Percentiles rank a stretch among this genome's conserved stretches.
These are phyloP conservation scores for Drosophila robusta DNA, from an alignment of 2,888 invertebrate species.

Conservation along the genomic window DNA sequence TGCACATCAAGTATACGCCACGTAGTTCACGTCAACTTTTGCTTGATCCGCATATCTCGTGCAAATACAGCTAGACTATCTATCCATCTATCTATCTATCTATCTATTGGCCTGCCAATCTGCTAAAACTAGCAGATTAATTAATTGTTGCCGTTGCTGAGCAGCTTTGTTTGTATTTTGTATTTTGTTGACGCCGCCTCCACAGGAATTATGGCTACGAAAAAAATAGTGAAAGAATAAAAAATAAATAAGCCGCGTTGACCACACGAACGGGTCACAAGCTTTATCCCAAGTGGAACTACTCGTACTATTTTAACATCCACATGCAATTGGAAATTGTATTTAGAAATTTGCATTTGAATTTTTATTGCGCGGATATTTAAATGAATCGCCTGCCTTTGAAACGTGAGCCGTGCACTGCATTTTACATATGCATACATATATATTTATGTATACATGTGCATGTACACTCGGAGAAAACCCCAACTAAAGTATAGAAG, in stretches of 20 bases:
- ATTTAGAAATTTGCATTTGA: conserved; percentile 36
- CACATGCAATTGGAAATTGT: conserved; percentile 5
- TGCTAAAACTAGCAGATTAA: neutral
- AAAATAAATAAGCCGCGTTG: neutral
- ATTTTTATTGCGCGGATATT: conserved; percentile 44
- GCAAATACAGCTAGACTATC: neutral
- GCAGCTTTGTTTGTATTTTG: neutral
- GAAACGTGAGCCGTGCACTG: conserved; percentile 50
- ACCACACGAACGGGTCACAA: neutral
- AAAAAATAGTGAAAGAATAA: neutral
- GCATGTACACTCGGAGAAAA: neutral
- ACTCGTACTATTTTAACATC: neutral
- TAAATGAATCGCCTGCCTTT: conserved; percentile 43
- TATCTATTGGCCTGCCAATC: neutral
- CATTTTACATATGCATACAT: conserved; percentile 15
- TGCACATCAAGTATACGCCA: conserved; percentile 26
- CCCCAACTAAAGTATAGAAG: too few relatives aligned
- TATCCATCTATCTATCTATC: neutral
- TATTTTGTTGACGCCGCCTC: neutral
- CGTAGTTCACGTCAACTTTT: neutral
- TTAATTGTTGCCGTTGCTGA: neutral
- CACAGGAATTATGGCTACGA: neutral
- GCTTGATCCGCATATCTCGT: neutral
- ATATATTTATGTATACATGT: conserved; percentile 1
- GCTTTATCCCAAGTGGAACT: neutral